Percentiles rank a stretch among this genome's conserved stretches.
These are phyloP conservation scores for Tachina lurida DNA, from an alignment of 2,888 invertebrate genomes.

Conservation along the genomic window DNA sequence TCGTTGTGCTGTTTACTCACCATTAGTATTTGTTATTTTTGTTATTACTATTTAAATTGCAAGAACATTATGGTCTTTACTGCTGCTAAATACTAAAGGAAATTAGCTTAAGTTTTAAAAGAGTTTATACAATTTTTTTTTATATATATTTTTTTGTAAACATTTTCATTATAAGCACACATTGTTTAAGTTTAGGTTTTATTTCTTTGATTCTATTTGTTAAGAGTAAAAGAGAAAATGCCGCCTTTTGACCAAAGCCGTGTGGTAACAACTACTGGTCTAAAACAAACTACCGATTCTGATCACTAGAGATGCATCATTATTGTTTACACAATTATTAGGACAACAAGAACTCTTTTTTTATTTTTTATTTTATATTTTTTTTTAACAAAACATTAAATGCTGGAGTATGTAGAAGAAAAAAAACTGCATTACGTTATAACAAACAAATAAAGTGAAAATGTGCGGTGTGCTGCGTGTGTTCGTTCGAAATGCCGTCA, in stretches of 20 bases:
- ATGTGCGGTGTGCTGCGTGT: conserved; percentile 3
- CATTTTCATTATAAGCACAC: conserved; percentile 46
- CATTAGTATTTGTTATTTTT: conserved; percentile 80
- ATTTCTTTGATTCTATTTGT: conserved; percentile 57
- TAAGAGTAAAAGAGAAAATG: conserved; percentile 73
- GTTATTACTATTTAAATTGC: conserved; percentile 81
- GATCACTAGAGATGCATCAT: conserved; percentile 76
- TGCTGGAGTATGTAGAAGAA: conserved; percentile 14
- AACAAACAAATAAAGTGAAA: not conserved
- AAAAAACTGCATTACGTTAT: conserved; percentile 37
- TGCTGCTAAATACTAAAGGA: conserved; percentile 66
- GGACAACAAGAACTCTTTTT: conserved; percentile 73
- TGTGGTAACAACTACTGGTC: conserved; percentile 36
- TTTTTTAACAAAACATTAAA: conserved; percentile 46
- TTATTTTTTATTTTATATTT: no score
- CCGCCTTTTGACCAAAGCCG: conserved; percentile 74
- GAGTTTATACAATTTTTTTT: not conserved
- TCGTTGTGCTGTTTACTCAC: conserved; percentile 74
- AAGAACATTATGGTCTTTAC: conserved; percentile 52
- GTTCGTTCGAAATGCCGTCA: conserved; percentile 53
- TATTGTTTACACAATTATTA: conserved; percentile 82
- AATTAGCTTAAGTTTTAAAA: conserved; percentile 77
- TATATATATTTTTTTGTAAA: not conserved
- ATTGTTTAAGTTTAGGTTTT: conserved; percentile 72
- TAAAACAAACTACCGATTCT: conserved; percentile 44